Base-by-base conservation (phyloP, 2,113 vertebrate genomes). In the Prionailurus bengalensis region DNA sequence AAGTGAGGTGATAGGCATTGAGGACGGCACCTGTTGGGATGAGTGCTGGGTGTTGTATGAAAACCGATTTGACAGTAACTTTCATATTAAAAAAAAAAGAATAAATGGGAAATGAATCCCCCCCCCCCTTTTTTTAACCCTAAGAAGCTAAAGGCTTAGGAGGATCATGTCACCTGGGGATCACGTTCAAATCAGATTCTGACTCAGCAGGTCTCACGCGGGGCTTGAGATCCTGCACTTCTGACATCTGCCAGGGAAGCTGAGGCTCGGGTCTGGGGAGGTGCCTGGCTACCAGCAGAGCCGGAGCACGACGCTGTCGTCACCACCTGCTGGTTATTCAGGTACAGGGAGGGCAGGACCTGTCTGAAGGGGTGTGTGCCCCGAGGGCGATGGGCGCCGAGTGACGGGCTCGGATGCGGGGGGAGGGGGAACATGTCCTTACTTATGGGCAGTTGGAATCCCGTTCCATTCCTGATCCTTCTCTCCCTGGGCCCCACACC, bases 381-480 rank as follows among this genome's bases (percentile, higher is more conserved):
- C 9, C 4, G 0, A 11, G 33, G 39, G 39, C 11, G 42, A 27
- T 7, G 17, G 55, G 11, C 25, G 1, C 9, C 3, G 71, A 42
- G 29, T 65, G 45, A 45, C 8, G 29, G 70, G 39, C 25, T n/a
- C 45, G 63, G 61, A 58, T 10, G 29, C 39, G 19, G 70, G 66
- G 66, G 45, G 45, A 45, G 45, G 45, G 45, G 45, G 45, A 45
- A 25, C 0, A 7, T 17, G 1, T 53, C 48, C 51, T 86, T 4
- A 2, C 55, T 31, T 25, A 11, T 51, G 13, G 42, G 73, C 36
- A 15, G 65, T 21, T 33, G 13, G 73, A 21, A 29, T 66, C 74
- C 4, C 1, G 4, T 29, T 27, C 12, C 42, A 7, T 36, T 65
- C 61, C 58, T 17, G 6, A 1, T 36, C 42, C 15, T 70, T 15